phyloP scores from a whole-genome alignment of 2,797 vertebrate genomes.

The Sebastes alutus region DNA sequence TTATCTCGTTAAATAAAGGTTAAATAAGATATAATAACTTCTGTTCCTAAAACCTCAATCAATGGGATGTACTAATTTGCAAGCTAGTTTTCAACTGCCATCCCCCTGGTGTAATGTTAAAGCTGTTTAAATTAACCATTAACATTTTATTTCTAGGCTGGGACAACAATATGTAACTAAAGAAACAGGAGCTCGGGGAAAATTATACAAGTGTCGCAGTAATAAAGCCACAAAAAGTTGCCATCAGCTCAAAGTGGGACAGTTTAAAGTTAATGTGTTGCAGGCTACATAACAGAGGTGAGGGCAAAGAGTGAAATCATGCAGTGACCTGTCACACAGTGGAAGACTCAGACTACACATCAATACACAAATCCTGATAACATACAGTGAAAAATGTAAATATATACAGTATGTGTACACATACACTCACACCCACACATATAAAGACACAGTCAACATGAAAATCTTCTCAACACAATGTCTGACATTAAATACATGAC shows the following conservation, averaged over 20 bases:
- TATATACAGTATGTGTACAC: not conserved
- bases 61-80: not conserved
- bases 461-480: not conserved
- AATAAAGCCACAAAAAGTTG: slow-evolving; percentile 3
- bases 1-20: not conserved
- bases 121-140: not conserved
- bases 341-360: slow-evolving; percentile 9
- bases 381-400: not conserved
- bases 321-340: slow-evolving; percentile 34
- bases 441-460: not conserved
- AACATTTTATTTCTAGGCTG: not conserved
- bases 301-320: slow-evolving; percentile 43
- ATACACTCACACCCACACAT: not conserved
- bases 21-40: not conserved
- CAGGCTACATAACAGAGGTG: slow-evolving; percentile 21
- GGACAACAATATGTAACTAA: not conserved
- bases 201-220: not conserved
- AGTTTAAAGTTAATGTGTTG: not conserved
- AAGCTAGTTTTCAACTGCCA: not conserved
- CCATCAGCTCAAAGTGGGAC: slow-evolving; percentile 68
- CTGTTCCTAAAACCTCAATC: not conserved
- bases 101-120: not conserved
- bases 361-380: slow-evolving; percentile 1
- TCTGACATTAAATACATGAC: not conserved
- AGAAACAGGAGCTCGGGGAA: not conserved